Evolutionary conservation across 2,113 vertebrate genomes (phyloP).

Genomic region (Eurystomus gularis): DNA sequence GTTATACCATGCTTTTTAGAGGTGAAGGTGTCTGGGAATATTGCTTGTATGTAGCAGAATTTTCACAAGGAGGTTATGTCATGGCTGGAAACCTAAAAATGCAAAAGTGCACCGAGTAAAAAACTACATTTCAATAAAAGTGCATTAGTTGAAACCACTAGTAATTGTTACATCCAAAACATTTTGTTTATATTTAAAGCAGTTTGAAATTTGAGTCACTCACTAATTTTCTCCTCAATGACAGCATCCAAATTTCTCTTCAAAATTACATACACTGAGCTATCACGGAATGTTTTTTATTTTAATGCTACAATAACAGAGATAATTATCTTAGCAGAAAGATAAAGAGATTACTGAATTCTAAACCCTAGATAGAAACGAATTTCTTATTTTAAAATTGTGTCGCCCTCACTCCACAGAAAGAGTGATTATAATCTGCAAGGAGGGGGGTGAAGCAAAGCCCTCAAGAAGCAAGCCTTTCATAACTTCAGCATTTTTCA

Average conservation of each 20-base stretch:
- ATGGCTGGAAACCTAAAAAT: neutral
- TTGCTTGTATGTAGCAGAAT: neutral
- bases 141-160: neutral
- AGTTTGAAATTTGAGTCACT: neutral
- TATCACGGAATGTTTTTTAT: slow-evolving; percentile 1
- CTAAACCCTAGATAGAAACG: slow-evolving; percentile 29
- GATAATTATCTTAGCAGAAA: slow-evolving; percentile 5
- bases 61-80: neutral
- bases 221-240: neutral
- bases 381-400: slow-evolving; percentile 61
- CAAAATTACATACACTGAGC: neutral
- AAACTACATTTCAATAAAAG: neutral
- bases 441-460: neutral
- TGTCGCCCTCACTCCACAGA: neutral
- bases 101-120: neutral
- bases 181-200: neutral
- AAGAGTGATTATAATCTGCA: slow-evolving; percentile 50
- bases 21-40: too few relatives aligned
- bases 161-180: neutral
- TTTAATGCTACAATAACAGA: neutral
- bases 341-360: slow-evolving; percentile 54
- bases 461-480: slow-evolving; percentile 64
- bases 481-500: slow-evolving; percentile 67
- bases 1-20: neutral
- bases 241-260: slow-evolving; percentile 1